Evolutionary conservation across 2,888 invertebrate genomes (phyloP), one percentile per base, ranked within the genome.

Genomic region (Drosophila imparisetae): DNA sequence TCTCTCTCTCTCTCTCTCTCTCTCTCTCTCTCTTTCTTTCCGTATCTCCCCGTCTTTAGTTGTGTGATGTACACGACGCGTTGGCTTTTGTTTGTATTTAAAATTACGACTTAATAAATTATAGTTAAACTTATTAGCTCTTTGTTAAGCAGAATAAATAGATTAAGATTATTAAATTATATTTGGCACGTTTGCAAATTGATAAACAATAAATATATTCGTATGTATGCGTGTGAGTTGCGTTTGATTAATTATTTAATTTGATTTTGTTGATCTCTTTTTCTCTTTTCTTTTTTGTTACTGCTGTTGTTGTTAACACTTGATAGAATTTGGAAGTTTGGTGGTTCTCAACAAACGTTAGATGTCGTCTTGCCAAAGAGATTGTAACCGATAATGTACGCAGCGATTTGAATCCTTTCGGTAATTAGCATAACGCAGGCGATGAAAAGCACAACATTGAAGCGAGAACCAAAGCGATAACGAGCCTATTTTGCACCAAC

Each of bases 331-430:
- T 72, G 40, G 38, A 49, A 58, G 42, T 58, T 50, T 55, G 52
- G 54, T 21, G 21, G 57, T 40, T 45, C 34, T 81, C 72, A 75
- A 67, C 69, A 84, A 77, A 78, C 72, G 72, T 81, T 62, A 81
- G 77, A 74, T 69, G 72, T 78, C 72, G 78, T 83, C 81, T 91
- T 92, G 91, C 92, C 91, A 81, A 91, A 92, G 76, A 92, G 89
- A 91, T 92, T 90, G 84, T 92, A 92, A 91, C 92, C 92, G 91
- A 92, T 92, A 84, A 91, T 89, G 86, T 87, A 89, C 81, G 81
- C 86, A 90, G 83, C 92, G 87, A 90, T 85, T 86, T 90, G 92
- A 64, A 91, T 90, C 89, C 85, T 91, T 92, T 92, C 90, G 79
- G 91, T 88, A 84, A 81, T 91, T 87, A 92, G 92, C 92, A 92